These are phyloP conservation scores for Ephialtes manifestator DNA, from an alignment of 2,888 invertebrate genomes.

Conservation along the genomic window DNA sequence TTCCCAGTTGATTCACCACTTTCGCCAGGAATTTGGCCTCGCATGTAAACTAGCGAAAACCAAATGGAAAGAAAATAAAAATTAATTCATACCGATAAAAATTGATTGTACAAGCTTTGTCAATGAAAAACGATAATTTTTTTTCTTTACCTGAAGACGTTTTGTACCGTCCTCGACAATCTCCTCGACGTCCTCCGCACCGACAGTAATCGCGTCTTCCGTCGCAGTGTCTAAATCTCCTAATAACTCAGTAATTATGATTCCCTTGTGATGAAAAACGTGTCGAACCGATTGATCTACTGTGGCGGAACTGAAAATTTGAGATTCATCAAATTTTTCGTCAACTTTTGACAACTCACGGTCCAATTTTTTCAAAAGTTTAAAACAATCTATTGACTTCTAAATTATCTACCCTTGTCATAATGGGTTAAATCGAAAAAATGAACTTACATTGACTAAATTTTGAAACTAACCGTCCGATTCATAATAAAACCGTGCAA, in stretches of 20 bases:
- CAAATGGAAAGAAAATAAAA: constrained; percentile 10
- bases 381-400: no score
- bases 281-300: constrained; percentile 86
- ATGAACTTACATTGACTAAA: no score
- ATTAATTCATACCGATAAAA: neutral
- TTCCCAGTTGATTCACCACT: constrained; percentile 87
- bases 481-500: no score
- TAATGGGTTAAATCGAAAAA: no score
- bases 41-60: constrained; percentile 88
- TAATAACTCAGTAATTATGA: constrained; percentile 87
- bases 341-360: neutral
- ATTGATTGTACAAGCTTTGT: neutral
- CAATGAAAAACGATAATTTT: neutral
- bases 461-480: no score
- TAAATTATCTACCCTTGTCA: no score
- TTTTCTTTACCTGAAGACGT: constrained; percentile 79
- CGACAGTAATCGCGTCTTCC: constrained; percentile 90
- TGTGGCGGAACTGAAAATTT: constrained; percentile 84
- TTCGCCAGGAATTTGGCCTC: constrained; percentile 86
- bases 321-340: neutral
- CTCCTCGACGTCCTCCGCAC: constrained; percentile 90
- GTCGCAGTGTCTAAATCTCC: constrained; percentile 87
- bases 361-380: neutral
- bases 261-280: constrained; percentile 89
- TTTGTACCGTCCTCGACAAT: constrained; percentile 84